Conservation (phyloP, 2,888 invertebrate genomes). For the Sclerodermus sp. region DNA sequence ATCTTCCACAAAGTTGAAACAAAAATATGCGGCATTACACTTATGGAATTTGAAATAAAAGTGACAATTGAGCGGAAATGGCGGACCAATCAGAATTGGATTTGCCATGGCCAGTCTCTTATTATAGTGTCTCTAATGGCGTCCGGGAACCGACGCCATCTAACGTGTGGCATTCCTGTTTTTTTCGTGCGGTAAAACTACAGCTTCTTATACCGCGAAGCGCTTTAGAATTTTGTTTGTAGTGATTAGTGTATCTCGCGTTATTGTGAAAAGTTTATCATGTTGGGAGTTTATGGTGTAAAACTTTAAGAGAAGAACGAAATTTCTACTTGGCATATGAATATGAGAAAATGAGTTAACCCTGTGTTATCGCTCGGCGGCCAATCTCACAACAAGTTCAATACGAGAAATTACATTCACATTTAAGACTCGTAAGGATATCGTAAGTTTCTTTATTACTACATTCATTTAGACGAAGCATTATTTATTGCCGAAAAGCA, state of each 20-base stretch:
- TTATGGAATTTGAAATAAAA: too few species aligned
- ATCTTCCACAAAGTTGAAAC: too few species aligned
- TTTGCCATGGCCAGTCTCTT: too few species aligned
- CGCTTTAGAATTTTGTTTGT: slow-evolving; percentile 31
- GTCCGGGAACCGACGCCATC: slow-evolving; percentile 55
- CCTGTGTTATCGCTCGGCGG: slow-evolving; percentile 42
- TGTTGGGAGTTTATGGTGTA: slow-evolving; percentile 17
- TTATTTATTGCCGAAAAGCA: too few species aligned
- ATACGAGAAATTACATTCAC: slow-evolving; percentile 22
- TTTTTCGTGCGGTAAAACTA: slow-evolving; percentile 45
- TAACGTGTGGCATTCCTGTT: slow-evolving; percentile 55
- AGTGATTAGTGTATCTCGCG: slow-evolving; percentile 21
- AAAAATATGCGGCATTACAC: too few species aligned
- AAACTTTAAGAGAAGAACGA: slow-evolving; percentile 28
- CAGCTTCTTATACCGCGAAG: slow-evolving; percentile 38
- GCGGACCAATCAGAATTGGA: too few species aligned
- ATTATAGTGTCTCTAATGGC: too few species aligned
- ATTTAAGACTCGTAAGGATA: slow-evolving; percentile 18
- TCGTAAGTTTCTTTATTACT: slow-evolving; percentile 17
- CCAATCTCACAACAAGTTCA: slow-evolving; percentile 33
- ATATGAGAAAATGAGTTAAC: slow-evolving; percentile 48
- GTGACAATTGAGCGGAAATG: too few species aligned
- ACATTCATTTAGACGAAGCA: too few species aligned
- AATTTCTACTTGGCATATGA: slow-evolving; percentile 31
- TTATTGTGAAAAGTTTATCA: slow-evolving; percentile 16